These are phyloP conservation scores for Cynopterus brachyotis DNA, from an alignment of 2,113 vertebrate genomes.

Conservation along the genomic window DNA sequence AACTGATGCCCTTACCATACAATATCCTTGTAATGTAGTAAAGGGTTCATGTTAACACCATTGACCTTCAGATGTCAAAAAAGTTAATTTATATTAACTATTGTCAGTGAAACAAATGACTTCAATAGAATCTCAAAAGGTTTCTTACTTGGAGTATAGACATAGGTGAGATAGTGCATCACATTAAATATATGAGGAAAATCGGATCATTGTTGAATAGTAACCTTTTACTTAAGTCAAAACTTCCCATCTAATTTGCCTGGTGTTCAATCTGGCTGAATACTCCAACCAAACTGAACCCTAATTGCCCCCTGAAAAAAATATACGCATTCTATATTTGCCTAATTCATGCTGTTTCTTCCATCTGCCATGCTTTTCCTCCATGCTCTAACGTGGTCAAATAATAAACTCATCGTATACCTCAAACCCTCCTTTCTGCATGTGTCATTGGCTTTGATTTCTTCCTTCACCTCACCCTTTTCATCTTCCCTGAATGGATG, in stretches of 20 bases:
- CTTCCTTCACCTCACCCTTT: not conserved
- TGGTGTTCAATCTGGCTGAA: not conserved
- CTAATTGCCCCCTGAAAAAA: not conserved
- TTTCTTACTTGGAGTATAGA: not conserved
- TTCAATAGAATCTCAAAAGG: not conserved
- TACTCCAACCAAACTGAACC: not conserved
- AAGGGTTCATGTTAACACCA: not conserved
- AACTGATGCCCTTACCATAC: not conserved
- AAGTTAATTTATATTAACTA: not conserved
- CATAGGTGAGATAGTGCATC: not conserved
- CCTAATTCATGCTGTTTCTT: not conserved
- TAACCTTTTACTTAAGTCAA: not conserved
- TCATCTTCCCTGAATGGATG: not conserved
- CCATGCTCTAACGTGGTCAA: rapidly evolving
- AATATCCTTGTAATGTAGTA: not conserved
- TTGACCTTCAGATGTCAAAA: not conserved
- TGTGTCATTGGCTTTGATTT: not conserved
- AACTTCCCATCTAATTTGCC: not conserved
- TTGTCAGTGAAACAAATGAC: not conserved
- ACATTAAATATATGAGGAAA: not conserved
- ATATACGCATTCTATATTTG: not conserved
- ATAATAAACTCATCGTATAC: no score
- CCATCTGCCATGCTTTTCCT: not conserved
- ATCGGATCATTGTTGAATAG: not conserved
- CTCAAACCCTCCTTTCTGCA: not conserved